These are phyloP conservation scores for Actenoides hombroni DNA, from an alignment of 2,113 vertebrate species.

Conservation along the genomic window DNA sequence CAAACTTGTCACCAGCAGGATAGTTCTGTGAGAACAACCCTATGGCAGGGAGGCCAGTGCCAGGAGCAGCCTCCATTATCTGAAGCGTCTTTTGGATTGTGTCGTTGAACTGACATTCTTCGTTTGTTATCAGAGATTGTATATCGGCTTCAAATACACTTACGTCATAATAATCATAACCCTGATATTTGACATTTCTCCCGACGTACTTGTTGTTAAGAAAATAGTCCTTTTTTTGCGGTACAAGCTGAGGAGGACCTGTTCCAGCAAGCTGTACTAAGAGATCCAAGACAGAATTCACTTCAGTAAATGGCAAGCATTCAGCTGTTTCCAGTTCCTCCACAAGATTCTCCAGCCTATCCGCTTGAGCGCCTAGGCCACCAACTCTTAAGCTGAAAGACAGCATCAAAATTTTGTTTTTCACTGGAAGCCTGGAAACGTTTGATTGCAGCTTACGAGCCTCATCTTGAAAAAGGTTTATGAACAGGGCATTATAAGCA, in stretches of 20 bases:
- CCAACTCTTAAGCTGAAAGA: constrained; percentile 90
- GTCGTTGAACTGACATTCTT: constrained; percentile 81
- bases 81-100: constrained; percentile 76
- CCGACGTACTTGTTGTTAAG: constrained; percentile 80
- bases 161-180: constrained; percentile 87
- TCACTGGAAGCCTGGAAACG: constrained; percentile 75
- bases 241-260: constrained; percentile 77
- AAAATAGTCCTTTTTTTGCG: constrained; percentile 85
- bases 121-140: constrained; percentile 77
- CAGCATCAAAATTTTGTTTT: constrained; percentile 91
- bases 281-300: constrained; percentile 84
- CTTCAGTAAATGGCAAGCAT: constrained; percentile 66
- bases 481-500: constrained; percentile 84
- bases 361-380: constrained; percentile 84
- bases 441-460: constrained; percentile 54
- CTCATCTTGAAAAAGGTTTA: constrained; percentile 85
- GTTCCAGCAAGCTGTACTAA: constrained; percentile 89
- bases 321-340: constrained; percentile 72
- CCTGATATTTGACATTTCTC: constrained; percentile 78
- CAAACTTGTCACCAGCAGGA: constrained; percentile 82
- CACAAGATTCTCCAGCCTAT: constrained; percentile 87
- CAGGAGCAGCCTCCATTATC: constrained; percentile 88
- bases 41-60: constrained; percentile 83
- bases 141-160: constrained; percentile 84
- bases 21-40: constrained; percentile 70